Evolutionary conservation across 2,113 vertebrate species (phyloP).

Genomic region (Ondatra zibethicus): DNA sequence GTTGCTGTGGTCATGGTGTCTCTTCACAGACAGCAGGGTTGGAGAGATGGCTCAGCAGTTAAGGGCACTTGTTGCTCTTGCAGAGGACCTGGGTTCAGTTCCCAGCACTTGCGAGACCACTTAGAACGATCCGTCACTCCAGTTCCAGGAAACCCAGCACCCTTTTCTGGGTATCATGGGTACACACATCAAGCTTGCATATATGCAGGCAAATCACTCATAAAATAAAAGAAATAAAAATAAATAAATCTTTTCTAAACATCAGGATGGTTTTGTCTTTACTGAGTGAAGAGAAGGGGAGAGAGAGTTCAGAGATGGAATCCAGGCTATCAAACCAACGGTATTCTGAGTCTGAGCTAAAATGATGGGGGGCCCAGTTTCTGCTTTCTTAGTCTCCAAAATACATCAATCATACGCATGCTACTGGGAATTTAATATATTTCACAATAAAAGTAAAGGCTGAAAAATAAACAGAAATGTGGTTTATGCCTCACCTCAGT

Average conservation of each 20-base stretch:
- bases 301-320: background rate
- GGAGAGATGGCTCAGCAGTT: background rate
- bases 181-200: too few relatives aligned
- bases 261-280: background rate
- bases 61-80: background rate
- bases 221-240: background rate
- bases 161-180: background rate
- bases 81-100: background rate
- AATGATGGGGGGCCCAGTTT: background rate
- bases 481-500: background rate
- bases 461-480: conserved; percentile 20
- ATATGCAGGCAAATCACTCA: background rate
- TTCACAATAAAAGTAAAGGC: conserved; percentile 48
- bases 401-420: background rate
- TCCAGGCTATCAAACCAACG: accelerated
- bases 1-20: background rate
- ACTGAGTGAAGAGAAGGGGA: accelerated
- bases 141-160: background rate
- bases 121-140: background rate
- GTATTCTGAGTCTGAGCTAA: background rate
- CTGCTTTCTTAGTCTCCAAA: conserved; percentile 28
- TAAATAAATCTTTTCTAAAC: background rate
- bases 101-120: background rate
- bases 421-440: background rate
- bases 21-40: background rate